These are phyloP conservation scores for Spilarctia lutea DNA, from an alignment of 2,888 invertebrate species.

Conservation along the genomic window DNA sequence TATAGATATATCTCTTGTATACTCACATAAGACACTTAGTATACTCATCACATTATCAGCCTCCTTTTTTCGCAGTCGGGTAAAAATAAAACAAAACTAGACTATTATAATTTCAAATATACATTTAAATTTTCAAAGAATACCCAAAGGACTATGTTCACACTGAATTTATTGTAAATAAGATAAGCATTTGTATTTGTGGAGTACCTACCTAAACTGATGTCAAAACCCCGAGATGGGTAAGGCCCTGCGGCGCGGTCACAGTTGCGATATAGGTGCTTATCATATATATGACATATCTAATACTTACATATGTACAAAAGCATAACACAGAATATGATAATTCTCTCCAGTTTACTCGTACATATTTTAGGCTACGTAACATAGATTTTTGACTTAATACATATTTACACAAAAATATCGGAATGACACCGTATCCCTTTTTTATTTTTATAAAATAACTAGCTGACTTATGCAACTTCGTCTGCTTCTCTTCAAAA, in stretches of 20 bases:
- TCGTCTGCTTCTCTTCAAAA: too few species aligned
- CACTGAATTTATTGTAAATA: constrained; percentile 73
- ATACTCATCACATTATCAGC: too few species aligned
- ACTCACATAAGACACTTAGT: too few species aligned
- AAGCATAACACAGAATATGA: constrained; percentile 19
- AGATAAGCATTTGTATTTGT: constrained; percentile 75
- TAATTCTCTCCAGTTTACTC: constrained; percentile 20
- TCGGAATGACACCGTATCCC: not conserved
- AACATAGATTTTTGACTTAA: not conserved
- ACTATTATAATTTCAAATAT: constrained; percentile 29
- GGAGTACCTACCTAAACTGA: constrained; percentile 60
- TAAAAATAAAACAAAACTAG: too few species aligned
- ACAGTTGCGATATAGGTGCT: constrained; percentile 53
- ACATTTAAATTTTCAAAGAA: constrained; percentile 60
- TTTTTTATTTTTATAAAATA: not conserved
- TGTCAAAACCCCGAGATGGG: constrained; percentile 69
- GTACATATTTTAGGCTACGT: not conserved
- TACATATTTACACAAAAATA: not conserved
- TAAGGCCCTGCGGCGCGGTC: constrained; percentile 69
- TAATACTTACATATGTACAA: constrained; percentile 11
- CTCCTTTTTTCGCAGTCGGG: too few species aligned
- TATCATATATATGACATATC: constrained; percentile 19
- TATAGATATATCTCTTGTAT: not conserved
- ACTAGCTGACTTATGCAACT: too few species aligned
- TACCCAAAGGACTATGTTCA: constrained; percentile 64